These are phyloP conservation scores for Drosophila mayaguana DNA, from an alignment of 2,888 invertebrate species.

Conservation along the genomic window DNA sequence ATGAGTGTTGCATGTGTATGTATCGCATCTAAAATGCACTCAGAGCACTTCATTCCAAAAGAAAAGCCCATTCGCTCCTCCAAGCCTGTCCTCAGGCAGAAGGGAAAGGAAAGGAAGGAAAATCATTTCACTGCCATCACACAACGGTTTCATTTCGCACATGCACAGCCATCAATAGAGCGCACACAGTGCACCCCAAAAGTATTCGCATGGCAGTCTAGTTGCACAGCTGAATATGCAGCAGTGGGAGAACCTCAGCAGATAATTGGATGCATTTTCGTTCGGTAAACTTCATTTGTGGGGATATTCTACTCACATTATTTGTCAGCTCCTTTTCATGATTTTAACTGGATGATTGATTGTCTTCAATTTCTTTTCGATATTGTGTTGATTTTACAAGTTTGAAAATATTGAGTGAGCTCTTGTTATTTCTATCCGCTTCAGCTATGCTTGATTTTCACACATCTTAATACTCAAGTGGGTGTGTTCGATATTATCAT, in stretches of 20 bases:
- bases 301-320: conserved; percentile 6
- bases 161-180: conserved; percentile 30
- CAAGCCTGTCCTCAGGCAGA: conserved; percentile 17
- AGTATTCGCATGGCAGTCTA: conserved; percentile 26
- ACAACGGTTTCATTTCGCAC: conserved; percentile 34
- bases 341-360: no score
- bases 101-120: background rate
- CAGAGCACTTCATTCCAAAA: conserved; percentile 44
- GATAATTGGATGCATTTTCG: conserved; percentile 7
- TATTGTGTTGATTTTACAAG: no score
- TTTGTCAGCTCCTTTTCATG: background rate
- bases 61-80: conserved; percentile 17
- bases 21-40: conserved; percentile 58
- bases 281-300: conserved; percentile 19
- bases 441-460: no score
- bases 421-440: no score
- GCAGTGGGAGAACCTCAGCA: conserved; percentile 12
- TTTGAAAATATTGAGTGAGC: no score
- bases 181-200: conserved; percentile 40
- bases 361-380: no score
- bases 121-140: conserved; percentile 36
- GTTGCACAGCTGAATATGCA: conserved; percentile 34
- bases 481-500: no score
- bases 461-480: no score
- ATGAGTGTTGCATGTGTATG: conserved; percentile 29